Evolutionary conservation across 2,797 vertebrate genomes (phyloP), one percentile per base, ranked within the genome.

Genomic region (Centropyge bicolor): DNA sequence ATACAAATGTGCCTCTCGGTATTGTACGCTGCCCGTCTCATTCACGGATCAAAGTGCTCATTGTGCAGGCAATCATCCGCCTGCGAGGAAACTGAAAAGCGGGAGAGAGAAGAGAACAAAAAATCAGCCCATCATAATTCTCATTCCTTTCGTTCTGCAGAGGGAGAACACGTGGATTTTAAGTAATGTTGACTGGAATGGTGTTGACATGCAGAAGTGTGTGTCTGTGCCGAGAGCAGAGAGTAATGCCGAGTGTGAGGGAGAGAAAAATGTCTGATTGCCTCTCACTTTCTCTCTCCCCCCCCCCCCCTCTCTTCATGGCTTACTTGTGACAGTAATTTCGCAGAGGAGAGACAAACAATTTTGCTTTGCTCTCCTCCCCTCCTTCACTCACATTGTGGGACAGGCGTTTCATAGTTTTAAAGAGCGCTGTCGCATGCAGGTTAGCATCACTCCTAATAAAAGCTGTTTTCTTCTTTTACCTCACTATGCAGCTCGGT

Each of bases 401-500:
- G 41, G 86, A 88, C 77, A 81, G 51, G 62, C 60, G 17, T 87
- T 87, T 86, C 67, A 81, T 80, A 65, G 60, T 84, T 87, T 91
- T 85, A 83, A 86, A 88, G 72, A 81, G 60, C 24, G 59, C 62
- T 52, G 65, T 85, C 81, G 68, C 63, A 52, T 43, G 62, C 77
- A 74, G 83, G 82, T 89, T 87, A 70, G 22, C 74, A 24, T 89
- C 84, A 49, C 74, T 84, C 74, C 81, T 72, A 82, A 92, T 86
- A 80, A 89, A 91, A 90, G 81, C 79, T 10, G 62, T 74, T 86
- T 74, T 82, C 74, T 83, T 79, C 66, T 55, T 59, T 65, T 73
- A 49, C 55, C 61, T 88, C 86, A 48, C 60, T 38, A 71, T 70
- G 80, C 82, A 82, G 82, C 86, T 64, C 6, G 81, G 80, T 89